Conservation (phyloP, 2,888 invertebrate species). For the Steromphala cineraria region DNA sequence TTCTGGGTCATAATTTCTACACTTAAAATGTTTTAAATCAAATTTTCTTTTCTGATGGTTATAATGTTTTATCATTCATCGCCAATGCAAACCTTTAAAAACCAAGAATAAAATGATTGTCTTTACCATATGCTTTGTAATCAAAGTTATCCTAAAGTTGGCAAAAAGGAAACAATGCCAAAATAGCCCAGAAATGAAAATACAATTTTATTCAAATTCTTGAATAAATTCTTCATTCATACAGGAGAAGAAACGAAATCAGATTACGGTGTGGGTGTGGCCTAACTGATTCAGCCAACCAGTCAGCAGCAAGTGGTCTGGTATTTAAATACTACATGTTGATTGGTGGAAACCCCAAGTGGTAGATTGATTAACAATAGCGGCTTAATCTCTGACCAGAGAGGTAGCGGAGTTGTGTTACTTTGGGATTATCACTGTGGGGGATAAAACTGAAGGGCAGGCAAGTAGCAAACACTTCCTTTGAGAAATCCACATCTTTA, state of each 20-base stretch:
- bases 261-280: neutral
- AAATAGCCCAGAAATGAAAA: too few relatives aligned
- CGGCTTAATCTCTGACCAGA: constrained; percentile 13
- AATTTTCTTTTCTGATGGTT: too few relatives aligned
- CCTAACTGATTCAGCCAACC: neutral
- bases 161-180: too few relatives aligned
- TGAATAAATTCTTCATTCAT: neutral
- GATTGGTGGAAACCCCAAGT: neutral
- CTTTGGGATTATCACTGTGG: neutral
- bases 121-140: too few relatives aligned
- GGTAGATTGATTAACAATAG: constrained; percentile 4
- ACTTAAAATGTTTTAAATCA: too few relatives aligned
- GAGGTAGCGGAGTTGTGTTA: neutral
- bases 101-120: too few relatives aligned
- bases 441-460: neutral
- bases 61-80: too few relatives aligned
- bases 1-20: too few relatives aligned
- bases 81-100: too few relatives aligned
- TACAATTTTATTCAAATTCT: too few relatives aligned
- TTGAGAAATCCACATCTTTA: neutral
- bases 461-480: neutral
- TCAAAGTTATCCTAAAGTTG: too few relatives aligned
- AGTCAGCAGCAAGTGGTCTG: neutral
- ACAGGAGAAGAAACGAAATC: neutral
- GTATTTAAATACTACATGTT: neutral